These are phyloP conservation scores for Megalops atlanticus DNA, from an alignment of 2,113 vertebrate species.

Conservation along the genomic window DNA sequence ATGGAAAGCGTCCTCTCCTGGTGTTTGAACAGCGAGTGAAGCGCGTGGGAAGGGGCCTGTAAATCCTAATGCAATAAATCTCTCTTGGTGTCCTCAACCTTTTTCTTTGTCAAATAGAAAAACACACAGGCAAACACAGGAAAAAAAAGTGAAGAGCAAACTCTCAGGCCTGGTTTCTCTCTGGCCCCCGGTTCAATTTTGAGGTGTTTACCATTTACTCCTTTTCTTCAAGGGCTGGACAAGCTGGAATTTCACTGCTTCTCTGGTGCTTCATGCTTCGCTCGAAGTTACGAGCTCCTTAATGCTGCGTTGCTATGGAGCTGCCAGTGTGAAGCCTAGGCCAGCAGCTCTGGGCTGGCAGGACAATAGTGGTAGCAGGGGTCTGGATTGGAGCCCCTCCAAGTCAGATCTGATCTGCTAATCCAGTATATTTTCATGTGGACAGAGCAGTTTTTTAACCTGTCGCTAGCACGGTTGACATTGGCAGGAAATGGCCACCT, in stretches of 20 bases:
- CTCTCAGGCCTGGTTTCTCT: no score
- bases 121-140: background rate
- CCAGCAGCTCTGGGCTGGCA: slow-evolving; percentile 24
- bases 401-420: slow-evolving; percentile 58
- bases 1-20: background rate
- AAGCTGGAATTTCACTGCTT: slow-evolving; percentile 41
- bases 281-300: slow-evolving; percentile 22
- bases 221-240: background rate
- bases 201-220: background rate
- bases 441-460: slow-evolving; percentile 56
- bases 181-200: background rate
- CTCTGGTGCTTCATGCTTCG: slow-evolving; percentile 15
- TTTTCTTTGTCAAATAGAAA: slow-evolving; percentile 14
- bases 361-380: slow-evolving; percentile 44
- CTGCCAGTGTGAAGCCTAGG: background rate
- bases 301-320: slow-evolving; percentile 46
- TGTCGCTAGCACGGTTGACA: slow-evolving; percentile 53
- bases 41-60: background rate
- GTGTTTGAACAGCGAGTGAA: background rate
- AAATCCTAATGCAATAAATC: slow-evolving; percentile 7
- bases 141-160: background rate
- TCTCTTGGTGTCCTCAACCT: background rate
- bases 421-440: slow-evolving; percentile 62
- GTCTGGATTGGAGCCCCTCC: slow-evolving; percentile 28
- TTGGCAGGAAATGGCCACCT: slow-evolving; percentile 47